phyloP scores from a whole-genome alignment of 53 echinoderm and acorn worm genomes.

The Luidia sarsii region DNA sequence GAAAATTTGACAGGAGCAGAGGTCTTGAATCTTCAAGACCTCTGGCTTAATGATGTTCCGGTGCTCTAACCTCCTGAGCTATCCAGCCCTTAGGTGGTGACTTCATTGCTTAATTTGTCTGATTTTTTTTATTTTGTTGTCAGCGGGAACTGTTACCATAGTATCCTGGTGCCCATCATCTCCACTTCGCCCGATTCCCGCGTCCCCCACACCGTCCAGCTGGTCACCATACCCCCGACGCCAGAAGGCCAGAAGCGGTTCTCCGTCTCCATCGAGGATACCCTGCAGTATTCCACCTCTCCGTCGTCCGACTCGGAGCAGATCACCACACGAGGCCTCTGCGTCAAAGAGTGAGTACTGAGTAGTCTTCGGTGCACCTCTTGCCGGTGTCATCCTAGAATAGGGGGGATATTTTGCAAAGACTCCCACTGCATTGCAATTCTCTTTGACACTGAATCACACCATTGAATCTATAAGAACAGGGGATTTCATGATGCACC shows the following conservation, averaged over 20 bases:
- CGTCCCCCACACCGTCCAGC: constrained; percentile 87
- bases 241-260: constrained; percentile 93
- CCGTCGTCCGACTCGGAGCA: constrained; percentile 22
- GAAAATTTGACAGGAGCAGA: no score
- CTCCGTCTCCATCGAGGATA: constrained; percentile 75
- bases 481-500: no score
- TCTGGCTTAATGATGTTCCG: not conserved
- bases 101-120: not conserved
- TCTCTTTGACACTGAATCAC: no score
- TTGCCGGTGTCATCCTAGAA: no score
- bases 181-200: constrained; percentile 55
- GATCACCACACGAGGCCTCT: constrained; percentile 52
- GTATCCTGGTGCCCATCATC: constrained; percentile 58
- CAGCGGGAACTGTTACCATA: constrained; percentile 89
- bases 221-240: constrained; percentile 86
- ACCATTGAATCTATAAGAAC: no score
- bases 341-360: constrained; percentile 77
- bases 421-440: no score
- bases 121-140: not conserved
- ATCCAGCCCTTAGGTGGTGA: no score
- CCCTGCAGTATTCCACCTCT: constrained; percentile 27
- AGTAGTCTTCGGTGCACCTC: no score
- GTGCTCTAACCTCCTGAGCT: no score
- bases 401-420: no score
- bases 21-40: no score